Percentiles rank a stretch among this genome's conserved stretches.
These are phyloP conservation scores for Atlantisia rogersi DNA, from an alignment of 2,113 vertebrate genomes.

Conservation along the genomic window DNA sequence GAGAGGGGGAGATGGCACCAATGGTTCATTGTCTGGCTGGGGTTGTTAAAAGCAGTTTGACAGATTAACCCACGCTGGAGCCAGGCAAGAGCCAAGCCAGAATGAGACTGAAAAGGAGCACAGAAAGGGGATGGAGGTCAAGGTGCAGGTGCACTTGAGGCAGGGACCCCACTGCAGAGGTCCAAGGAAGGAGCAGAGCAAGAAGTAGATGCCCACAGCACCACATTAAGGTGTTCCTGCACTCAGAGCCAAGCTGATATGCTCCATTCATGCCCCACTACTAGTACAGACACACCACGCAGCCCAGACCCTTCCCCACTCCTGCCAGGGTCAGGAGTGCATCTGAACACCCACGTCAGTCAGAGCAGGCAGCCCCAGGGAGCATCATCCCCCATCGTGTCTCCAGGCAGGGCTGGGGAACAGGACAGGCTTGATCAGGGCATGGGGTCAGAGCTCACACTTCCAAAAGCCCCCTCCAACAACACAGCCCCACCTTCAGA, in stretches of 20 bases:
- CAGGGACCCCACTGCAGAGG: no score
- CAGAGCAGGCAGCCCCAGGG: background rate
- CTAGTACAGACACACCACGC: background rate
- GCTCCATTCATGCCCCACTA: background rate
- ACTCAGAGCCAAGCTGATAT: background rate
- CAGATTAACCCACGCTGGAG: constrained; percentile 29
- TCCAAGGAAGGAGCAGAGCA: background rate
- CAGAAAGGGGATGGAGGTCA: background rate
- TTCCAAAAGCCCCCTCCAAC: background rate
- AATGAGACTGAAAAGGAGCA: background rate
- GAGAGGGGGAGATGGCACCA: background rate
- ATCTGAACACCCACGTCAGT: background rate
- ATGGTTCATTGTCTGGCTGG: background rate
- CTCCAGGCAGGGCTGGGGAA: background rate
- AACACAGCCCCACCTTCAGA: background rate
- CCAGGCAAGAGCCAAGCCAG: background rate
- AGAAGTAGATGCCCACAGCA: background rate
- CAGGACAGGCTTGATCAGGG: background rate
- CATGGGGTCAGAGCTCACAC: background rate
- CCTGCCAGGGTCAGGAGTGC: background rate
- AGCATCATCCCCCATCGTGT: background rate
- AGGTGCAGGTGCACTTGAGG: background rate
- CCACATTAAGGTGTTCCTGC: background rate
- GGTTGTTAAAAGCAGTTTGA: background rate
- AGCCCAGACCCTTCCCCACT: background rate